Conservation (phyloP, 2,113 vertebrate species). For the Gavialis gangeticus region DNA sequence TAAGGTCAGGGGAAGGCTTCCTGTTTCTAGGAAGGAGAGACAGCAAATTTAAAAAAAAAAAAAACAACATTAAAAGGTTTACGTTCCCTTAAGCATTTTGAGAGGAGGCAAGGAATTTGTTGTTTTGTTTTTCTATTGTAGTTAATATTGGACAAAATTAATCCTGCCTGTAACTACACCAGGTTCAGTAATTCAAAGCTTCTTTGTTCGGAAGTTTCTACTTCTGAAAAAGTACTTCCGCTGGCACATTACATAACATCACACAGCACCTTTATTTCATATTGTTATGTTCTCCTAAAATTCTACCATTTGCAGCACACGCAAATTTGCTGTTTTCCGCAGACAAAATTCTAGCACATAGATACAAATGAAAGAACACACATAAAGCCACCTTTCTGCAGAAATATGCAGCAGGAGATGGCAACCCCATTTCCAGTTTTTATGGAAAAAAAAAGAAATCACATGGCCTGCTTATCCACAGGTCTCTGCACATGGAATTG, state of each 20-base stretch:
- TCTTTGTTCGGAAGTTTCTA: background rate
- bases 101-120: background rate
- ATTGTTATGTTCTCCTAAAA: background rate
- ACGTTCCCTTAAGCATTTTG: background rate
- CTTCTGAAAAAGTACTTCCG: background rate
- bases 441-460: background rate
- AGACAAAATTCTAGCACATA: background rate
- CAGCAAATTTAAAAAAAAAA: rapidly evolving
- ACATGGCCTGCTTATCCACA: background rate
- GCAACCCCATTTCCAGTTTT: background rate
- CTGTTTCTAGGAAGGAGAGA: background rate
- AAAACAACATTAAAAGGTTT: background rate
- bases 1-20: background rate
- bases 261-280: background rate
- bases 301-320: background rate
- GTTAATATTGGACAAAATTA: background rate
- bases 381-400: background rate
- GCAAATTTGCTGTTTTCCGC: background rate
- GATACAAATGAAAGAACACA: background rate
- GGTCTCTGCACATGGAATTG: background rate
- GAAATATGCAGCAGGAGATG: background rate
- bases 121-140: background rate
- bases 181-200: background rate
- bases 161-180: background rate
- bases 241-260: background rate